Conservation (phyloP, 2,113 vertebrate genomes). For the Labeo rohita region DNA sequence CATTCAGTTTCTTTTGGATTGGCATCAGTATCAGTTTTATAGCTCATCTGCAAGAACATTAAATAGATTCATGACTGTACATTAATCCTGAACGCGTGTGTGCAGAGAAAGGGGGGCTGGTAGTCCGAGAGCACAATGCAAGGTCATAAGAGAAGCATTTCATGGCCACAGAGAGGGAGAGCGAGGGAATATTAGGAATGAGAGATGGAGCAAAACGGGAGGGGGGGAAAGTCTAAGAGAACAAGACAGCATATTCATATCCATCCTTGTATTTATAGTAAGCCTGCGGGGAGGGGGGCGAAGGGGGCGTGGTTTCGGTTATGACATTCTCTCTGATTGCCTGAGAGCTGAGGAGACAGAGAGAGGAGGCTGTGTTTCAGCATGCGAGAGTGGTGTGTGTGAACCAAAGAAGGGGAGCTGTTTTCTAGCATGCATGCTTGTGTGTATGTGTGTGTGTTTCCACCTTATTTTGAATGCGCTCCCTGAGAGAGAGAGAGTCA, state of each 20-base stretch:
- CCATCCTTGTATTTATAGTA: constrained; percentile 80
- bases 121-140: constrained; percentile 66
- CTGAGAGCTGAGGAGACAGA: constrained; percentile 60
- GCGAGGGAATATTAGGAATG: constrained; percentile 42
- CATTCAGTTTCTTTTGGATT: constrained; percentile 30
- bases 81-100: constrained; percentile 37
- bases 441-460: constrained; percentile 41
- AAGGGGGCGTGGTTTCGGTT: constrained; percentile 70
- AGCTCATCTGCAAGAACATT: constrained; percentile 39
- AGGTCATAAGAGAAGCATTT: constrained; percentile 74
- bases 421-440: constrained; percentile 59
- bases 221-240: constrained; percentile 72
- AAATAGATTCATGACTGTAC: constrained; percentile 47
- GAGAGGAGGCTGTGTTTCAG: constrained; percentile 55
- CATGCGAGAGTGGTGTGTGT: constrained; percentile 35
- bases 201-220: constrained; percentile 47
- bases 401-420: constrained; percentile 53
- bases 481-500: constrained; percentile 50
- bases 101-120: constrained; percentile 34
- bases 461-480: constrained; percentile 51
- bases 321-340: constrained; percentile 66
- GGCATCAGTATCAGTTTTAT: constrained; percentile 31
- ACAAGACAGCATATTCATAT: constrained; percentile 80
- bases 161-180: constrained; percentile 53
- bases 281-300: constrained; percentile 71